Evolutionary conservation across 2,797 vertebrate species (phyloP).

Genomic region (Micrastur ruficollis): DNA sequence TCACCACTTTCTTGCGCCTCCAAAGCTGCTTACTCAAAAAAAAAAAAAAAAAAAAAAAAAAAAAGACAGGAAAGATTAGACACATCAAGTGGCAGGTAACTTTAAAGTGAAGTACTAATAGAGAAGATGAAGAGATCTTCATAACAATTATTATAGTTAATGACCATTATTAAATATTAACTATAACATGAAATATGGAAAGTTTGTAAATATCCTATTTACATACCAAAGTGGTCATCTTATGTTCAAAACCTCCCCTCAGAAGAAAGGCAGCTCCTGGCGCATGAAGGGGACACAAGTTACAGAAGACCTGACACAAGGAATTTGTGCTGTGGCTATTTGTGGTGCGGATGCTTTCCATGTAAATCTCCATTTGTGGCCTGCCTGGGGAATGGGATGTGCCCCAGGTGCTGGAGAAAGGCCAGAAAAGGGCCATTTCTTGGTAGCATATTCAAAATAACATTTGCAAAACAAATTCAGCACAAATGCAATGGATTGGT

Average conservation of each 20-base stretch:
- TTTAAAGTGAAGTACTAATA: neutral
- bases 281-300: neutral
- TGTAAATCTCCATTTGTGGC: neutral
- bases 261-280: neutral
- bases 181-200: neutral
- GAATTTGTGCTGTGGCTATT: conserved; percentile 18
- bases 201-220: neutral
- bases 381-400: neutral
- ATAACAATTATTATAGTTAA: neutral
- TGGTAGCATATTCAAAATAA: neutral
- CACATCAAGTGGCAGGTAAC: neutral
- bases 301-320: neutral
- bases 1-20: neutral
- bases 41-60: neutral
- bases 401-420: neutral
- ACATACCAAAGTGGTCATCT: neutral
- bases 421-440: neutral
- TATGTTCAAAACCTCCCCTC: neutral
- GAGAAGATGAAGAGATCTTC: neutral
- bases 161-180: neutral
- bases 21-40: neutral
- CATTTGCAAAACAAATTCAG: conserved; percentile 15
- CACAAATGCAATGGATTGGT: neutral
- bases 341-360: neutral
- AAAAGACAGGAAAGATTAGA: neutral